These are phyloP conservation scores for Grammomys dolichurus DNA, from an alignment of 2,113 vertebrate genomes.

Conservation along the genomic window DNA sequence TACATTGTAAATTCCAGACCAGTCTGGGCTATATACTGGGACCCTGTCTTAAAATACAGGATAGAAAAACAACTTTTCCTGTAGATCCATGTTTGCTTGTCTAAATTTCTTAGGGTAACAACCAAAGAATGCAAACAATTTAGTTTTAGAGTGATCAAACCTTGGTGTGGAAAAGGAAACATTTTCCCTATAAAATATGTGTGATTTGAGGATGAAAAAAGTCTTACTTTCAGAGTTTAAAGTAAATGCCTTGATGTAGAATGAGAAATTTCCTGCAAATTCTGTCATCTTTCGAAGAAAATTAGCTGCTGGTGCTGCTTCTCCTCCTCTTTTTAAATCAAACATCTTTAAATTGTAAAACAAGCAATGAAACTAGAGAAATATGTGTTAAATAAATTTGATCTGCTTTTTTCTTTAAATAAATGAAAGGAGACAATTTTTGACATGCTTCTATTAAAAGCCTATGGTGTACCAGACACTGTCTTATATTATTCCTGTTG, in stretches of 20 bases:
- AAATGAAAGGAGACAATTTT: background rate
- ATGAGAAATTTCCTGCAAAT: background rate
- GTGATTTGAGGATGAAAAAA: background rate
- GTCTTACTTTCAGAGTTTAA: background rate
- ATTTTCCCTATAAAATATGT: background rate
- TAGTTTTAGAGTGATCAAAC: conserved; percentile 44
- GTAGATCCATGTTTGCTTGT: background rate
- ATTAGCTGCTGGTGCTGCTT: background rate
- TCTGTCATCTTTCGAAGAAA: conserved; percentile 28
- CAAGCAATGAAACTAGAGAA: background rate
- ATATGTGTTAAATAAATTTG: background rate
- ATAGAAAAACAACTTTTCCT: background rate
- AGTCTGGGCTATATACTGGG: background rate
- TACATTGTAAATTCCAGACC: background rate
- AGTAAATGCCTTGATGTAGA: conserved; percentile 3
- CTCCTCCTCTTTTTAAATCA: background rate
- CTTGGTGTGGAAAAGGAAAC: background rate
- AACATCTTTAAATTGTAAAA: background rate
- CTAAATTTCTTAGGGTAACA: background rate
- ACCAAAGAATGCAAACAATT: background rate
- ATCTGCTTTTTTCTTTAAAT: background rate
- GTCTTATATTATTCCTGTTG: background rate
- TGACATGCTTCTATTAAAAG: background rate
- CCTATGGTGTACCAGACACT: background rate
- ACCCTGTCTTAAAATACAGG: background rate